Evolutionary conservation across 2,797 vertebrate species (phyloP).

Genomic region (Rhyacichthys aspro): DNA sequence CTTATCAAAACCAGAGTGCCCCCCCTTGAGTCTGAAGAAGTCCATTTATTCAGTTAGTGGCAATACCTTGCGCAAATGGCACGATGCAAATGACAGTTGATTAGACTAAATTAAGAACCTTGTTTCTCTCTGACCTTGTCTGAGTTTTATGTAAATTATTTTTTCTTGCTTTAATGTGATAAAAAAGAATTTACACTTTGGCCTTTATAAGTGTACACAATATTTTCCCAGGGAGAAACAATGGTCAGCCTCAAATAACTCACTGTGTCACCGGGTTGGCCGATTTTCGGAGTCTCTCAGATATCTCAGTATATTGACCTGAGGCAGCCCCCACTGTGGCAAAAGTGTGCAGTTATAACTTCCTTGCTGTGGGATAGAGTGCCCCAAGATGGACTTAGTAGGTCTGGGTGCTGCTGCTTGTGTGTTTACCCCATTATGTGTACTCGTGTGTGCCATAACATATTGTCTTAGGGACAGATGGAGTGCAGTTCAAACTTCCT

Average conservation of each 20-base stretch:
- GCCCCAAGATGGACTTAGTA: constrained; percentile 63
- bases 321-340: constrained; percentile 66
- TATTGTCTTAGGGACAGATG: constrained; percentile 71
- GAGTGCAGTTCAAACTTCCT: constrained; percentile 77
- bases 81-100: constrained; percentile 99
- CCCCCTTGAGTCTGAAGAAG: constrained; percentile 98
- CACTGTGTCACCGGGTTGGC: constrained; percentile 35
- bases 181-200: constrained; percentile 64
- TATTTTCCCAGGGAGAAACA: constrained; percentile 48
- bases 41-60: constrained; percentile 99
- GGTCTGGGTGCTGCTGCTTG: constrained; percentile 49
- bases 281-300: constrained; percentile 39
- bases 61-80: constrained; percentile 99
- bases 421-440: constrained; percentile 68
- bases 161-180: constrained; percentile 72
- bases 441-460: constrained; percentile 72
- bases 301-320: constrained; percentile 67
- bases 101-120: constrained; percentile 99
- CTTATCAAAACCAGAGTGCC: constrained; percentile 99
- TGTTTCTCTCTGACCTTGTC: constrained; percentile 99
- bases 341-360: constrained; percentile 76
- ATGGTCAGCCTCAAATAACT: constrained; percentile 52
- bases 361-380: constrained; percentile 79
- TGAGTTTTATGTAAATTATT: constrained; percentile 99
- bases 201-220: constrained; percentile 59